Conservation (phyloP, 2,888 invertebrate species). For the Macropis europaea region DNA sequence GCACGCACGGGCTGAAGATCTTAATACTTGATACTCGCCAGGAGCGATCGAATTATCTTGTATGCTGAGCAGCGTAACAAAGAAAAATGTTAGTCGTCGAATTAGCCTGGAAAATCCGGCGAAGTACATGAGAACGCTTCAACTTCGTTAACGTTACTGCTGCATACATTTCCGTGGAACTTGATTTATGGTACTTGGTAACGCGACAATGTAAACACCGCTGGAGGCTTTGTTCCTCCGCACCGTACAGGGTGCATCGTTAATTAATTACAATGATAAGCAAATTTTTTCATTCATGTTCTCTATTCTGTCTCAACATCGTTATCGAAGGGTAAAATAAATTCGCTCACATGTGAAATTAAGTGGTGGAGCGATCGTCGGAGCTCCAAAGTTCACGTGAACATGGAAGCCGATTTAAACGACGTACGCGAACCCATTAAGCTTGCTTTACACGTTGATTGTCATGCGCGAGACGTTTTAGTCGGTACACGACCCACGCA, state of each 20-base stretch:
- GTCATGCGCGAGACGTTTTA: constrained; percentile 56
- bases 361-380: background rate
- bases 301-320: background rate
- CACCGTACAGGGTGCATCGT: too few species aligned
- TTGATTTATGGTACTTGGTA: background rate
- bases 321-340: background rate
- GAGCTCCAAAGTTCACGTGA: constrained; percentile 35
- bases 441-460: constrained; percentile 49
- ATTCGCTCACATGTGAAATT: constrained; percentile 10
- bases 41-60: constrained; percentile 21
- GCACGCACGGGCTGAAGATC: background rate
- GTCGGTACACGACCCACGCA: constrained; percentile 59
- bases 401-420: constrained; percentile 46
- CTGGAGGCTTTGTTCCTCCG: too few species aligned
- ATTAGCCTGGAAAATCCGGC: background rate
- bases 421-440: constrained; percentile 51
- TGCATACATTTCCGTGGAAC: background rate
- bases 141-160: constrained; percentile 10
- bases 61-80: constrained; percentile 3
- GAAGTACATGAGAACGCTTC: constrained; percentile 1
- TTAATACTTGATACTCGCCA: constrained; percentile 18
- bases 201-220: background rate
- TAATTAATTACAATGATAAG: too few species aligned
- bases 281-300: too few species aligned
- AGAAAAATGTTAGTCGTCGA: constrained; percentile 5